phyloP scores from a whole-genome alignment of 30 jellyfish, hydroid and myxozoan genomes.

The Catostylus mosaicus region DNA sequence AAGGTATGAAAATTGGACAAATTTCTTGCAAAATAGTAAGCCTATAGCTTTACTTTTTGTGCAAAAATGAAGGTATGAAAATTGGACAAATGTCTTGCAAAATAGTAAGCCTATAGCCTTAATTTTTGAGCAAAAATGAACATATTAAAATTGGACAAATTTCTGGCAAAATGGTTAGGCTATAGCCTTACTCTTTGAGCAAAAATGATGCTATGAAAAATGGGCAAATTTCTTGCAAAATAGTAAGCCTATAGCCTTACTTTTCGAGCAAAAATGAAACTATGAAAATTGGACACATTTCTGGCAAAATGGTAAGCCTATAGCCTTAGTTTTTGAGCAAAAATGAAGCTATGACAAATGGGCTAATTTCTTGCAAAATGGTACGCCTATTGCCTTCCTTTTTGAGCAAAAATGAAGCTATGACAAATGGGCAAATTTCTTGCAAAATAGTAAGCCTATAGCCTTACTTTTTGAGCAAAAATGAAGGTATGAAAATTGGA shows the following conservation, averaged over 20 bases:
- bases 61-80: not conserved
- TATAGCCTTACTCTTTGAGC: no score
- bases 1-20: no score
- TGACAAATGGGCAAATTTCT: no score
- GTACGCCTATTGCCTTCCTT: no score
- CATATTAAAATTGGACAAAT: not conserved
- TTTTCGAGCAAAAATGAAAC: no score
- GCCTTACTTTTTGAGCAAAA: not conserved
- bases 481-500: not conserved
- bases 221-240: not conserved
- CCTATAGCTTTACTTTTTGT: not conserved
- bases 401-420: no score
- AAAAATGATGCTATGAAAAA: not conserved
- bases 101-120: not conserved
- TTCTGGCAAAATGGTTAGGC: not conserved
- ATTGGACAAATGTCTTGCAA: not conserved
- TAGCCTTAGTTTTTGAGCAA: not conserved
- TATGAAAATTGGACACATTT: not conserved
- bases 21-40: no score
- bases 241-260: no score
- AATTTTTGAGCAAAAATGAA: not conserved
- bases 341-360: no score
- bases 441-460: no score
- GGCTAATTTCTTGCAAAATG: no score
- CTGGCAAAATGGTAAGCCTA: not conserved